Base-by-base conservation (phyloP, 2,888 invertebrate genomes). In the Chirona hameri region DNA sequence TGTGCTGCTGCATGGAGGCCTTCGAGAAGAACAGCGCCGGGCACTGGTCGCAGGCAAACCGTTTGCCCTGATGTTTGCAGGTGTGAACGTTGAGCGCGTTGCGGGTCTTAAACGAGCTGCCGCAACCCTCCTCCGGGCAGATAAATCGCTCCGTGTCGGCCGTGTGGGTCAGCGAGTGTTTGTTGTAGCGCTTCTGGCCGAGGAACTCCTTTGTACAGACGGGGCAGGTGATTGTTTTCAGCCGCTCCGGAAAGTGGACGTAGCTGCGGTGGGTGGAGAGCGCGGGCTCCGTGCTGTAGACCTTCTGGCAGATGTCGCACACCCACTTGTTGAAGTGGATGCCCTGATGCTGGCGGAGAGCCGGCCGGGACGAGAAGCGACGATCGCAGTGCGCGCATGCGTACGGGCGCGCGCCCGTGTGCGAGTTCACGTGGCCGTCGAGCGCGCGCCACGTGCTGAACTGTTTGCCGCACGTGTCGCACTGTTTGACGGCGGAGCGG, bases 1-100 rank as follows among this genome's bases (percentile, higher is more conserved):
- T 69, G 29, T 69, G 69, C 69, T 69, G 69, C 69, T 69, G 69
- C 69, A 69, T 69, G n/a, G 69, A 69, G 27, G 69, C 69, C 69
- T 69, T 69, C 29, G 27, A 27, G 27, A 29, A 69, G 69, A 69
- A 69, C 69, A 69, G 27, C 27, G 69, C 69, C 69, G 69, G 69
- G 29, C 69, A 69, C 69, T 69, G 69, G 69, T 69, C 69, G 29
- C 69, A 69, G 27, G 69, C 69, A 27, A 69, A 69, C 69, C 69
- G 69, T 27, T 69, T 69, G 27, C 69, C 69, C 27, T 29, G 69
- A 29, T 69, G 69, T 29, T 69, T 69, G 29, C 29, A 69, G 10
- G 29, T n/a, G 69, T 69, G 69, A 14, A 69, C 69, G 29, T 69
- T 69, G 69, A 69, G 69, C 69, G 69, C 69, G 29, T 69, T 69